Base-by-base conservation (phyloP, 2,888 invertebrate genomes). In the Caenorhabditis japonica region DNA sequence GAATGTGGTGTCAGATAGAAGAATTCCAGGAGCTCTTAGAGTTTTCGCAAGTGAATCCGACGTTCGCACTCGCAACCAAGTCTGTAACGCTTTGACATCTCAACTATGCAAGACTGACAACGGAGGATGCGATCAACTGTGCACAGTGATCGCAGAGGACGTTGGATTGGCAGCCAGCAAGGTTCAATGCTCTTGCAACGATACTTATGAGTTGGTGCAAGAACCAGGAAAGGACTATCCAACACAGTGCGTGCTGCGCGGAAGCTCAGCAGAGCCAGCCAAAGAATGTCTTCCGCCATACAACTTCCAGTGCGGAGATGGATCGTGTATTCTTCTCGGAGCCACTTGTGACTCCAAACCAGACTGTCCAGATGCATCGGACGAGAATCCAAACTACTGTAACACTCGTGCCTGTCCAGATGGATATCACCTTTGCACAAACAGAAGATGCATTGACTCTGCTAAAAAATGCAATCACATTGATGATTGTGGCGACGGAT, bases 401-500 rank as follows among this genome's bases (percentile, higher is more conserved):
- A 81, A 83, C 74, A 85, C 86, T 10, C 83, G 87, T 4, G 66
- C 82, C 30, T 87, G 87, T 43, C 87, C 87, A 23, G 85, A 84
- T 53, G 82, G 80, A 13, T 88, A 84, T 68, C 86, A 83, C 79
- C 64, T 85, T 41, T 87, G 87, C 76, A 77, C 75, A 15, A 87
- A 86, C 66, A 69, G 92, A 92, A 0, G 93, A 93, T 10, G 92
- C 92, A 76, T 93, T 93, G 0, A 95, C 94, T 86, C 91, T 92
- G 13, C 93, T 0, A 75, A 78, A 47, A 68, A 60, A 30, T 89
- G 88, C 79, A 88, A 88, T 75, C 94, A 94, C 87, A 95, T 97
- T 88, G 94, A 95, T 86, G 96, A 97, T 88, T 97, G 97, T 87
- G 94, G 94, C 0, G 96, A 97, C 87, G 95, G 94, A n/a, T 94